Percentiles rank a stretch among this genome's conserved stretches.
These are phyloP conservation scores for Ciconia boyciana DNA, from an alignment of 2,113 vertebrate genomes.

Conservation along the genomic window DNA sequence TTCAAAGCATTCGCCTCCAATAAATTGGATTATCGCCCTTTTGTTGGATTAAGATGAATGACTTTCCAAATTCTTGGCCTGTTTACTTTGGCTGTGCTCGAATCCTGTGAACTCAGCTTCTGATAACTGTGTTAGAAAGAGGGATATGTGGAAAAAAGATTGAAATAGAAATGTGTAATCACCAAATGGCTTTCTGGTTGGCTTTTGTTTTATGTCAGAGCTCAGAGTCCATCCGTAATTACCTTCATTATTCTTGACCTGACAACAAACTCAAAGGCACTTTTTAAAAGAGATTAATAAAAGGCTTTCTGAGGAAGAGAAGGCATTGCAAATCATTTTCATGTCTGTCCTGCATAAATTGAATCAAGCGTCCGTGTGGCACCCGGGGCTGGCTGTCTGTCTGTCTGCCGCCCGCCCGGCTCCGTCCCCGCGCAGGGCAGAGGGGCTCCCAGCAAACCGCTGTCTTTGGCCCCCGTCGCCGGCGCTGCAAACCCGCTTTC, in stretches of 20 bases:
- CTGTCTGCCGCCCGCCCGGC: not conserved
- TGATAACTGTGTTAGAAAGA: constrained; percentile 21
- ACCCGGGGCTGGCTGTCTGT: not conserved
- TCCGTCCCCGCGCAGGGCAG: not conserved
- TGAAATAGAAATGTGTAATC: constrained; percentile 38
- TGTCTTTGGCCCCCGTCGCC: not conserved
- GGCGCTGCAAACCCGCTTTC: not conserved
- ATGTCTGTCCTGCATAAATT: not conserved
- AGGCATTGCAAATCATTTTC: not conserved
- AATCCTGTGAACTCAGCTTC: constrained; percentile 45
- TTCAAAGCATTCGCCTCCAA: constrained; percentile 43
- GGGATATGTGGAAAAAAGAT: not conserved
- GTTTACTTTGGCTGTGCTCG: constrained; percentile 57
- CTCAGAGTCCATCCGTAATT: constrained; percentile 13
- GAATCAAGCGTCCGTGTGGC: not conserved
- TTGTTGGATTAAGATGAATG: constrained; percentile 69
- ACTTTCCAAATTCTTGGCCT: constrained; percentile 56
- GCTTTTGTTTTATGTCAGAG: constrained; percentile 12
- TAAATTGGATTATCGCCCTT: constrained; percentile 66
- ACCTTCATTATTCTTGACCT: constrained; percentile 31
- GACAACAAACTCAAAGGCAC: constrained; percentile 15
- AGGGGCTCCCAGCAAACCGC: not conserved
- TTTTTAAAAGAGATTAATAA: constrained; percentile 8
- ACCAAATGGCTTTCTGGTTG: constrained; percentile 14
- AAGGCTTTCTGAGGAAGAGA: constrained; percentile 10